phyloP scores from a whole-genome alignment of 2,797 vertebrate species.

The Borostomias antarcticus region DNA sequence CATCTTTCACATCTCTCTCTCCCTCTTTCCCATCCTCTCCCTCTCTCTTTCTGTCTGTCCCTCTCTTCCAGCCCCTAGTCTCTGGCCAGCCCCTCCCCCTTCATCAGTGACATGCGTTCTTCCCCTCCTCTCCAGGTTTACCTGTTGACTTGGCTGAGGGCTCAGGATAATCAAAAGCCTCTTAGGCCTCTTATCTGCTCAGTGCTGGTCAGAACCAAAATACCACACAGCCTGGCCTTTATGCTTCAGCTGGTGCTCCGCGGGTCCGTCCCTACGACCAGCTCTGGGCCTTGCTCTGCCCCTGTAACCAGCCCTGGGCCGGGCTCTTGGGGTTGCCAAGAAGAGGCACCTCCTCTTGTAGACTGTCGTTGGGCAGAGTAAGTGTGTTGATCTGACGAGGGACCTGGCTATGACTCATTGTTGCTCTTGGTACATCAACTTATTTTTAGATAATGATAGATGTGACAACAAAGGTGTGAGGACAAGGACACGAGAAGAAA shows the following conservation, averaged over 20 bases:
- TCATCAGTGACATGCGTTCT: no score
- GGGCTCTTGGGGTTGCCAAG: no score
- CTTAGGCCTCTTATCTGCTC: constrained; percentile 77
- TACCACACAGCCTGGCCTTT: constrained; percentile 50
- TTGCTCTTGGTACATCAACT: background rate
- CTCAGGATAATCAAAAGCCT: constrained; percentile 74
- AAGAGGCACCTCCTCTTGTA: no score
- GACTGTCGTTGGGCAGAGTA: constrained; percentile 16
- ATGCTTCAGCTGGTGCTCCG: constrained; percentile 9
- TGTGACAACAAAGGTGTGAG: background rate
- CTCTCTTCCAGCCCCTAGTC: no score
- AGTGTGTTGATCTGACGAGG: constrained; percentile 1
- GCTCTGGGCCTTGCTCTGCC: no score
- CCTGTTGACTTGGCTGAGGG: constrained; percentile 66
- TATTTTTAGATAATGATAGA: background rate
- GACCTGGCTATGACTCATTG: background rate
- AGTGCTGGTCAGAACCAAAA: constrained; percentile 73
- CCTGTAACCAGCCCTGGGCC: no score
- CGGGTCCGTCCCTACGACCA: no score
- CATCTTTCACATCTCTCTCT: background rate
- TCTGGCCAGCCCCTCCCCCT: no score
- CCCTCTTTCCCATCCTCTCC: constrained; percentile 3
- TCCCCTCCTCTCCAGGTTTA: constrained; percentile 49
- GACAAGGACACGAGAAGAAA: background rate
- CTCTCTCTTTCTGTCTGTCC: constrained; percentile 7